Evolutionary conservation across 2,888 invertebrate genomes (phyloP), one percentile per base, ranked within the genome.

Genomic region (Cactoblastis cactorum): DNA sequence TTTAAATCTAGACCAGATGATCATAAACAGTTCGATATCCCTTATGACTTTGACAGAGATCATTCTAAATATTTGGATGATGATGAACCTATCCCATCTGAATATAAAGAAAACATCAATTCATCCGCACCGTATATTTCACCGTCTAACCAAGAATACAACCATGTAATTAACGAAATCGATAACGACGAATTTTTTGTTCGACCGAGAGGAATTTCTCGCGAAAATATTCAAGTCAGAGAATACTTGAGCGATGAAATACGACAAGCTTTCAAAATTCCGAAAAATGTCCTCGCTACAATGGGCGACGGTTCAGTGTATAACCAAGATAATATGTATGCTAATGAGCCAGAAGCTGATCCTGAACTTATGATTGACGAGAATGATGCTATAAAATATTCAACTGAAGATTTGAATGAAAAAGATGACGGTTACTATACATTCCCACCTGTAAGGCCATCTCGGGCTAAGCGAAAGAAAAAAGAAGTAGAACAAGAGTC

Each of bases 171-270:
- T 67, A 96, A 96, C 83, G 95, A 96, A 86, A 95, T 96, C 59
- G 94, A 96, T 72, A 95, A 95, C 38, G 96, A 96, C 78, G 96
- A 96, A 84, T 96, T 96, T 87, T 95, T 96, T 76, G 89, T 96
- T 55, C 91, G 96, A 61, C 94, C 94, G 78, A 93, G 95, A 74
- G 96, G 95, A 55, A 93, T 95, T 69, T 95, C 95, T 58, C 93
- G 94, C 69, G 95, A 95, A 79, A 94, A 95, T 83, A 94, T 95
- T 71, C 94, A 94, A 78, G 91, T 95, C 53, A 94, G 95, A 54
- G 92, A 93, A 76, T 95, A 94, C 69, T 91, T 96, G 51, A 94
- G 94, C 67, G 92, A 93, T 48, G 95, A 96, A 82, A 94, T 96
- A 61, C 91, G 95, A 61, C 95, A 95, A 80, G 95, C 95, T 22